Percentiles rank a stretch among this genome's conserved stretches.
These are phyloP conservation scores for Gallinago media DNA, from an alignment of 2,113 vertebrate species.

Conservation along the genomic window DNA sequence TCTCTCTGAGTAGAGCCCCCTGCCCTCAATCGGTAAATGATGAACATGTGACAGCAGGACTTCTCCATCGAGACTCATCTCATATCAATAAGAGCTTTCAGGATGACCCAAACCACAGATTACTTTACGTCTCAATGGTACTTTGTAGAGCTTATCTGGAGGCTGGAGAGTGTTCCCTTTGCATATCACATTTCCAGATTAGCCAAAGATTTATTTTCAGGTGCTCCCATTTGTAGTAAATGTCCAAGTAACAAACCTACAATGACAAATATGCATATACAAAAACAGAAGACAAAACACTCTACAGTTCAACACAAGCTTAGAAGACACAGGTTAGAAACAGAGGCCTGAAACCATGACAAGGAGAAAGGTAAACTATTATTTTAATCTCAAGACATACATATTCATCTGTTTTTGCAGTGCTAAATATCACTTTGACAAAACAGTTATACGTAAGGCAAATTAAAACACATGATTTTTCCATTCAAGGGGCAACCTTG, in stretches of 20 bases:
- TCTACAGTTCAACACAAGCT: neutral
- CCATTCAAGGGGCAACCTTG: neutral
- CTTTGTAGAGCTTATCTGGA: conserved; percentile 43
- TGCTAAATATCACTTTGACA: neutral
- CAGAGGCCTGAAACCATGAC: neutral
- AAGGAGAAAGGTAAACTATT: neutral
- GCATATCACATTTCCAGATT: conserved; percentile 39
- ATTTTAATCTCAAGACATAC: neutral
- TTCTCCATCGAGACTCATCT: conserved; percentile 65
- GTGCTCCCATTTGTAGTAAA: conserved; percentile 51
- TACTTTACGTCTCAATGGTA: conserved; percentile 52
- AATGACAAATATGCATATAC: neutral
- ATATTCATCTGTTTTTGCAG: neutral
- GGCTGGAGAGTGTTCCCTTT: conserved; percentile 16
- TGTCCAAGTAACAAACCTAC: neutral
- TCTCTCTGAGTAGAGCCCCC: neutral
- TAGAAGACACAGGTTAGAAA: neutral
- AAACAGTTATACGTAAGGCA: neutral
- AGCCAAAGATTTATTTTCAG: conserved; percentile 43
- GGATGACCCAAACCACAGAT: conserved; percentile 58
- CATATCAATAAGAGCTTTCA: conserved; percentile 73
- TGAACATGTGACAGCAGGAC: conserved; percentile 53
- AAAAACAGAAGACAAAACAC: neutral
- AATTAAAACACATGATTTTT: neutral
- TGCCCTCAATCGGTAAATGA: conserved; percentile 2